A percentile compares a stretch with the other conserved stretches of the same genome.
Conservation (phyloP, 2,797 vertebrate genomes). For the Rallus crepitans region DNA sequence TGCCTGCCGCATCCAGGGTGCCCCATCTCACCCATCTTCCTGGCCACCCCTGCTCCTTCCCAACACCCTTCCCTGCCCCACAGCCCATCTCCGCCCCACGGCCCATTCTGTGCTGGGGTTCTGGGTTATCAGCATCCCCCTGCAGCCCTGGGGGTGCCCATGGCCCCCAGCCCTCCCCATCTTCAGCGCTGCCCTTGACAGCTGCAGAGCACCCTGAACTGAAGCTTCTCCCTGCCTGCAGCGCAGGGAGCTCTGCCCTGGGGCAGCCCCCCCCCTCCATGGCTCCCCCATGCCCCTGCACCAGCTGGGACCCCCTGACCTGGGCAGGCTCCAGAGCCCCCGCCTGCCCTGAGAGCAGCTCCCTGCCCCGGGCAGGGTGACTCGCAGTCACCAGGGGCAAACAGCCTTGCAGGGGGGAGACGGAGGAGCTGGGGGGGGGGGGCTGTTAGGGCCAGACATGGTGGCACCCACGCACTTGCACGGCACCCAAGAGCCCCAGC, state of each 20-base stretch:
- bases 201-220: not conserved
- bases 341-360: not conserved
- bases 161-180: not conserved
- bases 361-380: not conserved
- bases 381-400: not conserved
- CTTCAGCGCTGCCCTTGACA: not conserved
- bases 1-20: fast-evolving
- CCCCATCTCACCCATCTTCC: fast-evolving
- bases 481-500: constrained; percentile 21
- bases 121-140: not conserved
- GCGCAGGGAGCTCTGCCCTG: not conserved
- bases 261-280: not conserved
- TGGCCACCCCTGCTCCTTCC: not conserved
- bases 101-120: not conserved
- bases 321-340: not conserved
- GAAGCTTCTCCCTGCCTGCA: not conserved
- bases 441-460: not conserved
- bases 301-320: fast-evolving
- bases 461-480: not conserved
- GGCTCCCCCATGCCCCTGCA: fast-evolving
- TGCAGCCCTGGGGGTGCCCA: not conserved
- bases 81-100: fast-evolving
- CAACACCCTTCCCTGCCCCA: not conserved
- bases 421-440: not conserved
- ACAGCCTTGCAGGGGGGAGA: not conserved